These are phyloP conservation scores for Apteryx mantelli DNA, from an alignment of 2,113 vertebrate species.

Conservation along the genomic window DNA sequence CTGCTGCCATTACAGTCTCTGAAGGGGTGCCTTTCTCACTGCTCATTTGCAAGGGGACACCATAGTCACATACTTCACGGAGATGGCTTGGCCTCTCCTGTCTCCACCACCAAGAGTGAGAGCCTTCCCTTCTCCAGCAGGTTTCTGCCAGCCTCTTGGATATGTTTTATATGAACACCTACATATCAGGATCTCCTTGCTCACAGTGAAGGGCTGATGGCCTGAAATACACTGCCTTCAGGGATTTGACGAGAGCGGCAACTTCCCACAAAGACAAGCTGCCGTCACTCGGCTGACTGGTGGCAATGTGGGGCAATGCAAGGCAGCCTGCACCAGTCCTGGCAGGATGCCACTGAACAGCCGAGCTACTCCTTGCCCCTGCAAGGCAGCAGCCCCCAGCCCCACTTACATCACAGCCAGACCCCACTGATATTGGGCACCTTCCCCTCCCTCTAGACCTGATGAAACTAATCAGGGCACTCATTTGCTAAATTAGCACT, in stretches of 20 bases:
- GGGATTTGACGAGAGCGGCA: not conserved
- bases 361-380: not conserved
- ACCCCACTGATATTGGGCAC: not conserved
- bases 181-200: not conserved
- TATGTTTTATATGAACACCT: fast-evolving
- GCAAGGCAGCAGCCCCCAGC: not conserved
- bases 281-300: too few species aligned
- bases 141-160: not conserved
- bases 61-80: not conserved
- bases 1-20: not conserved
- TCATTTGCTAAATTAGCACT: not conserved
- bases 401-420: not conserved
- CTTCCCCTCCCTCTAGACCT: not conserved
- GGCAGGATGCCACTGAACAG: too few species aligned
- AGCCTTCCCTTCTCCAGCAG: not conserved
- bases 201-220: not conserved
- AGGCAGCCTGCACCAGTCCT: too few species aligned
- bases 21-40: not conserved
- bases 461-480: not conserved
- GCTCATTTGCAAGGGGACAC: not conserved
- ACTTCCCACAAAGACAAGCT: not conserved
- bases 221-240: not conserved
- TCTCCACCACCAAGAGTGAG: not conserved
- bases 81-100: not conserved
- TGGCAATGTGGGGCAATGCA: not conserved